phyloP scores from a whole-genome alignment of 2,113 vertebrate species.

The Dasyornis broadbenti region DNA sequence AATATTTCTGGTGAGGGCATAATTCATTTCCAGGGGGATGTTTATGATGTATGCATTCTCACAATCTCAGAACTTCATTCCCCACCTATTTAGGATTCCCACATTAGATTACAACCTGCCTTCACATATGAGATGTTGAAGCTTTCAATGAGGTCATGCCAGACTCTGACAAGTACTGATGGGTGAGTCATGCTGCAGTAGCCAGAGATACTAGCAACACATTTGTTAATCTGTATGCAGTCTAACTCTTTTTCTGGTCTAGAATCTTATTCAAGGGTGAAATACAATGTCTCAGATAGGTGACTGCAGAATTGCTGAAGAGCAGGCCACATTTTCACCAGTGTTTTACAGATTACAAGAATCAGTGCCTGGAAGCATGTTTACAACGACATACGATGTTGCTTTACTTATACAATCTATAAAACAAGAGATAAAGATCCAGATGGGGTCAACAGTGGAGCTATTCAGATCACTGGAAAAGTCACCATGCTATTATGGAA shows the following conservation, averaged over 20 bases:
- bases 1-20: neutral
- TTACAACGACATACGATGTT: neutral
- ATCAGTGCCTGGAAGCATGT: neutral
- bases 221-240: slow-evolving; percentile 72
- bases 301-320: neutral
- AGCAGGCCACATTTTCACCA: neutral
- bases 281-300: slow-evolving; percentile 48
- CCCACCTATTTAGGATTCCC: slow-evolving; percentile 19
- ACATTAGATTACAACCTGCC: slow-evolving; percentile 37
- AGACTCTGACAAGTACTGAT: slow-evolving; percentile 70
- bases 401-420: neutral
- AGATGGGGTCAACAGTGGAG: neutral
- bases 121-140: slow-evolving; percentile 32
- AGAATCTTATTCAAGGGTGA: slow-evolving; percentile 64
- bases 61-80: neutral
- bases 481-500: neutral
- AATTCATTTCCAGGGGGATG: neutral
- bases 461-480: neutral
- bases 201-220: slow-evolving; percentile 69
- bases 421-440: neutral
- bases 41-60: neutral
- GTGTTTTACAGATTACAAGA: neutral
- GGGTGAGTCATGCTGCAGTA: slow-evolving; percentile 78
- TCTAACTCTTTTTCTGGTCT: slow-evolving; percentile 60
- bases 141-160: slow-evolving; percentile 70